Conservation (phyloP, 2,888 invertebrate species). For the Clostera curtula region DNA sequence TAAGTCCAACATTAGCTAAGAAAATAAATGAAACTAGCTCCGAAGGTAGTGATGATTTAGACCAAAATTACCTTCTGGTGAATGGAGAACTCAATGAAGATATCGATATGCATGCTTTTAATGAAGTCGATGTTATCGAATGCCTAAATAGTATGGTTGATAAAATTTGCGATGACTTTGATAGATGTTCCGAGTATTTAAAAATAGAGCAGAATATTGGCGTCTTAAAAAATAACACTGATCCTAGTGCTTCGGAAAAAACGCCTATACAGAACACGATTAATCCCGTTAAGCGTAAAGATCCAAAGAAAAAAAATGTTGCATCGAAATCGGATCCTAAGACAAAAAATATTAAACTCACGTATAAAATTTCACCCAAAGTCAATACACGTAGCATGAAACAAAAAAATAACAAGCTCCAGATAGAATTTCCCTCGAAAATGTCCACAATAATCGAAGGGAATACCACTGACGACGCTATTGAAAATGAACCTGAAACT, state of each 20-base stretch:
- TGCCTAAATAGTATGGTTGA: conserved; percentile 48
- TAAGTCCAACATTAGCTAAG: conserved; percentile 46
- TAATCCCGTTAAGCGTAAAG: conserved; percentile 9
- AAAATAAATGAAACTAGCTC: conserved; percentile 48
- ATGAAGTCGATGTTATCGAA: conserved; percentile 37
- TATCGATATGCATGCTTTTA: conserved; percentile 17
- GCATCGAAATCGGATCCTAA: conserved; percentile 7
- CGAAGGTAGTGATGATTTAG: conserved; percentile 36
- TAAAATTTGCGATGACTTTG: conserved; percentile 42
- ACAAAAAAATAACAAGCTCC: conserved; percentile 20
- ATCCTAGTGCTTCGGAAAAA: conserved; percentile 10
- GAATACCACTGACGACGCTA: conserved; percentile 15
- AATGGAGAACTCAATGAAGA: conserved; percentile 18
- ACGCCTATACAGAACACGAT: conserved; percentile 13
- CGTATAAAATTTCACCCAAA: conserved; percentile 20
- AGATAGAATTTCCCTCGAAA: conserved; percentile 16
- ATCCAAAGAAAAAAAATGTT: conserved; percentile 11
- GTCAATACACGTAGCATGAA: conserved; percentile 10
- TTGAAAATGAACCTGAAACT: conserved; percentile 8
- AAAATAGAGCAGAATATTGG: conserved; percentile 14
- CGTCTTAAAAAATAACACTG: conserved; percentile 3
- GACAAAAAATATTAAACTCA: conserved; percentile 24
- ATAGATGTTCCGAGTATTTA: conserved; percentile 35
- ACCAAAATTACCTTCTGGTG: conserved; percentile 19
- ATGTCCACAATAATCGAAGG: conserved; percentile 38